Percentiles rank a stretch among this genome's conserved stretches.
Evolutionary conservation across 2,113 vertebrate genomes (phyloP).

Genomic region (Mus pahari): DNA sequence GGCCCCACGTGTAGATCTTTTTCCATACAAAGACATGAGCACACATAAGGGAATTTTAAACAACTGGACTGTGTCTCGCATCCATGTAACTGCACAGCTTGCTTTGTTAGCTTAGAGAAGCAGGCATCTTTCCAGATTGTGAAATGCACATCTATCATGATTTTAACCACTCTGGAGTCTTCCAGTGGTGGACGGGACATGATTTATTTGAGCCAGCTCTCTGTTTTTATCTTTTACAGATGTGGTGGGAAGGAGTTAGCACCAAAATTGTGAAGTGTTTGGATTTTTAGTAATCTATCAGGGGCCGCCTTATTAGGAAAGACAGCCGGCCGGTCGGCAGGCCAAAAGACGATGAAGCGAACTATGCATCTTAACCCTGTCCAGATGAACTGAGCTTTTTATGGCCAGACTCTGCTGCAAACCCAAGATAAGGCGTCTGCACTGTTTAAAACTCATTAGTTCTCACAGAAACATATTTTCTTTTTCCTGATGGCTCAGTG

Average conservation of each 20-base stretch:
- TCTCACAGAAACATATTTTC: conserved; percentile 55
- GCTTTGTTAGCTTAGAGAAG: conserved; percentile 38
- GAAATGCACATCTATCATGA: conserved; percentile 13
- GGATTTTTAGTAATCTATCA: conserved; percentile 58
- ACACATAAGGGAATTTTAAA: not conserved
- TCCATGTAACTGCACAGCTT: conserved; percentile 5
- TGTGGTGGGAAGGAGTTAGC: conserved; percentile 53
- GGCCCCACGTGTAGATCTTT: not conserved
- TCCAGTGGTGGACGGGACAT: not conserved
- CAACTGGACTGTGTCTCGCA: not conserved
- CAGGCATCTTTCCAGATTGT: conserved; percentile 48
- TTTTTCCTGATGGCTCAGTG: conserved; percentile 46
- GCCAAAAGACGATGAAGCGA: not conserved
- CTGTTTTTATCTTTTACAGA: conserved; percentile 68
- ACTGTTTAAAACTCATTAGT: conserved; percentile 41
- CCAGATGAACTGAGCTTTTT: conserved; percentile 45
- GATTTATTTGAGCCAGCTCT: conserved; percentile 62
- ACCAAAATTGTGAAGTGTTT: conserved; percentile 71
- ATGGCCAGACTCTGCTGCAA: conserved; percentile 55
- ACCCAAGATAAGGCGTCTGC: conserved; percentile 42
- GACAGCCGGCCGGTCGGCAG: not conserved
- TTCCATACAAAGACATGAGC: not conserved
- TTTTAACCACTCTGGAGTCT: not conserved
- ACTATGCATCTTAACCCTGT: conserved; percentile 43
- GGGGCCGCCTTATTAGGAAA: conserved; percentile 73